Evolutionary conservation across 2,888 invertebrate genomes (phyloP).

Genomic region (Pristionchus japonicus): DNA sequence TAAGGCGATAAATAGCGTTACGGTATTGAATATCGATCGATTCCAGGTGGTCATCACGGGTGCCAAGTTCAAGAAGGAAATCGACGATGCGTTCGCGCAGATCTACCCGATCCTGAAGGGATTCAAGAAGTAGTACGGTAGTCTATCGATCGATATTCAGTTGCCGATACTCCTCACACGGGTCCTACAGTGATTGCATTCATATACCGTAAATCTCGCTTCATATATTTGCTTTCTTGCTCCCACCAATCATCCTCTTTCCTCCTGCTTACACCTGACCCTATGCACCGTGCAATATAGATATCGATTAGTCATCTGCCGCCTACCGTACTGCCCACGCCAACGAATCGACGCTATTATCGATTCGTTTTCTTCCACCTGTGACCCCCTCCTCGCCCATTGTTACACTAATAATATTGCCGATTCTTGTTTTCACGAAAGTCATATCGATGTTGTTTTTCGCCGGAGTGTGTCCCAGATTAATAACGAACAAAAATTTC

Average conservation of each 20-base stretch:
- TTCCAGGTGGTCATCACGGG: conserved; percentile 86
- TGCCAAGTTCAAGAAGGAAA: conserved; percentile 90
- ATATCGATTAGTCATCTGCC: not conserved
- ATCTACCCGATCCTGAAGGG: conserved; percentile 95
- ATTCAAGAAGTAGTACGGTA: conserved; percentile 83
- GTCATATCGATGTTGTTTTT: not conserved
- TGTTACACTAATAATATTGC: not conserved
- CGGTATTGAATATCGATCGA: not conserved
- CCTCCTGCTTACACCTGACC: not conserved
- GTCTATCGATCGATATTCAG: not conserved
- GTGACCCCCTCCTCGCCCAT: not conserved
- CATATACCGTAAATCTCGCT: not conserved
- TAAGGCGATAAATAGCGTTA: not conserved
- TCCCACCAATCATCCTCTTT: not conserved
- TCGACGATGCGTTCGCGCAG: conserved; percentile 92
- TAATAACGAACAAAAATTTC: conserved; percentile 1
- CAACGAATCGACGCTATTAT: not conserved
- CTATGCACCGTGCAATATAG: not conserved
- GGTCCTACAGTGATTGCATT: conserved; percentile 4
- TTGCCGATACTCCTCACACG: not conserved
- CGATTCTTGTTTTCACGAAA: not conserved
- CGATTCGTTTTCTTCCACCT: not conserved
- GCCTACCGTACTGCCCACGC: not conserved
- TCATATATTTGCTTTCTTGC: not conserved
- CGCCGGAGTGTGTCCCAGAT: too few species aligned